Evolutionary conservation across 1,140 invertebrate genomes (phyloP).

Genomic region (Armadillidium nasatum): DNA sequence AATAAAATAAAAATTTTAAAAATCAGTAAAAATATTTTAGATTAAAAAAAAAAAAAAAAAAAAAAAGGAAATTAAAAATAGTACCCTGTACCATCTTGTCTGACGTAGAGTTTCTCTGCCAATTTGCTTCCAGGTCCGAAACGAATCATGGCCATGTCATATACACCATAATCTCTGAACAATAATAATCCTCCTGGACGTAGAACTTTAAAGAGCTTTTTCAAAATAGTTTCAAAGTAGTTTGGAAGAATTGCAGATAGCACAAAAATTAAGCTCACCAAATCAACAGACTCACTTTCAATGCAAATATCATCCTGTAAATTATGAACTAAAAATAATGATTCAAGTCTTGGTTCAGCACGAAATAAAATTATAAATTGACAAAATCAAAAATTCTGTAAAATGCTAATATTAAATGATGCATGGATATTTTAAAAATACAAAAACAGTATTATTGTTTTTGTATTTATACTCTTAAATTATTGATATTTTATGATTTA

Average conservation of each 20-base stretch:
- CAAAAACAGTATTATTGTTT: too few species aligned
- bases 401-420: too few species aligned
- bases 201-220: slow-evolving; percentile 65
- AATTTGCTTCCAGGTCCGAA: slow-evolving; percentile 91
- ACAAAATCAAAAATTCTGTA: too few species aligned
- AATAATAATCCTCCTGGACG: slow-evolving; percentile 77
- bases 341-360: too few species aligned
- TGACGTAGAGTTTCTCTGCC: slow-evolving; percentile 87
- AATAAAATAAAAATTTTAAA: too few species aligned
- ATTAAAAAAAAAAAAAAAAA: too few species aligned
- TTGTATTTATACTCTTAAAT: too few species aligned
- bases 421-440: too few species aligned
- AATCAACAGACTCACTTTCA: slow-evolving; percentile 56
- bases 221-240: slow-evolving; percentile 67
- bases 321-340: slow-evolving; percentile 1
- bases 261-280: slow-evolving; percentile 71
- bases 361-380: too few species aligned
- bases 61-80: too few species aligned
- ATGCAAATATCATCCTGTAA: slow-evolving; percentile 47
- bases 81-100: slow-evolving; percentile 93
- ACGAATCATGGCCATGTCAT: slow-evolving; percentile 93
- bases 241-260: slow-evolving; percentile 68
- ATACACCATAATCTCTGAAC: slow-evolving; percentile 95
- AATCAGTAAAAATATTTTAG: too few species aligned
- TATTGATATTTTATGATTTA: too few species aligned